phyloP scores from a whole-genome alignment of 2,888 invertebrate genomes.

The Germaria angustata region DNA sequence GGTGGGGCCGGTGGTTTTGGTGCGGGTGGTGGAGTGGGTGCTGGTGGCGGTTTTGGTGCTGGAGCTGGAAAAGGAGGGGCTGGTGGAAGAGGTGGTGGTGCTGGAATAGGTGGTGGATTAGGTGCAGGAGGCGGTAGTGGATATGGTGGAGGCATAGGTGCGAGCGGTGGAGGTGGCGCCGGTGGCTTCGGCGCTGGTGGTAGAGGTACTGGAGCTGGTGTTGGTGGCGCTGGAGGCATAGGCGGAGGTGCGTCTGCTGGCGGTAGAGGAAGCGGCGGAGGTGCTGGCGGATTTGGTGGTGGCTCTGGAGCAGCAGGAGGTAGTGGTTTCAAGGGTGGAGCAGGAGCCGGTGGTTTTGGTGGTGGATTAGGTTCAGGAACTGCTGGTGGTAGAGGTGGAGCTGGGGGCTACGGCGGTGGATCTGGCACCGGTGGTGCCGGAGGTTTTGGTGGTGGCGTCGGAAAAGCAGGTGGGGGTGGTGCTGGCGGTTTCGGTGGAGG shows the following conservation, averaged over 20 bases:
- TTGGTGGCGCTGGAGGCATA: conserved; percentile 53
- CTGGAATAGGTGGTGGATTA: conserved; percentile 79
- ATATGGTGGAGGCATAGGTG: conserved; percentile 70
- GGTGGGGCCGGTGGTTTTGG: conserved; percentile 68
- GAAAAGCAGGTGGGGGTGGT: conserved; percentile 53
- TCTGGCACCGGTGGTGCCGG: conserved; percentile 66
- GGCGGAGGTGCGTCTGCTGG: conserved; percentile 63
- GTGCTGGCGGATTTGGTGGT: background rate
- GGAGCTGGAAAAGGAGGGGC: conserved; percentile 67
- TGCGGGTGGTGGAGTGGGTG: conserved; percentile 70
- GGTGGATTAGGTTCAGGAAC: conserved; percentile 77
- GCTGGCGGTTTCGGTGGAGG: conserved; percentile 62
- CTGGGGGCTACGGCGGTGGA: conserved; percentile 73
- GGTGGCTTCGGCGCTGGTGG: conserved; percentile 34
- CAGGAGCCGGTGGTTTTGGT: conserved; percentile 73
- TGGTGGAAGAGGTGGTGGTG: conserved; percentile 70
- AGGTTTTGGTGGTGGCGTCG: conserved; percentile 25
- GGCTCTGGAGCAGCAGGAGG: conserved; percentile 70
- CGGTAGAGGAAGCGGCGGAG: conserved; percentile 67
- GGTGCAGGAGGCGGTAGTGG: conserved; percentile 71
- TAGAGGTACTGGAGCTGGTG: conserved; percentile 63
- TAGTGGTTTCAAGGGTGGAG: conserved; percentile 66
- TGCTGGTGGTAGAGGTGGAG: conserved; percentile 75
- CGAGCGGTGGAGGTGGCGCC: conserved; percentile 70
- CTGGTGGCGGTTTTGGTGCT: conserved; percentile 56